Base-by-base conservation (phyloP, 2,888 invertebrate genomes). In the Ceriagrion tenellum region DNA sequence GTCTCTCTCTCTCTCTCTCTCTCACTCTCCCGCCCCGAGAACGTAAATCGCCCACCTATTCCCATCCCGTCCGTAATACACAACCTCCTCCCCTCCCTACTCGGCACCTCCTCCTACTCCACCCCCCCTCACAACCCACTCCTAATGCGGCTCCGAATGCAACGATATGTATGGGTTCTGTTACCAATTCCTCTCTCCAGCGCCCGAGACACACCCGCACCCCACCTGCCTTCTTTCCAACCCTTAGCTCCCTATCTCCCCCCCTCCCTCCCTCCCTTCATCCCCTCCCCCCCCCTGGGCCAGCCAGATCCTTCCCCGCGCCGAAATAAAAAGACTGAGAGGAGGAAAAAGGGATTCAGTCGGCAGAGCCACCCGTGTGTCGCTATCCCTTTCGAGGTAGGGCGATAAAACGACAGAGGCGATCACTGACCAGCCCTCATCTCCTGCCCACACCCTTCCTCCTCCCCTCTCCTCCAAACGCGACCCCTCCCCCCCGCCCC, bases 41-140 rank as follows among this genome's bases (percentile, higher is more conserved):
- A 63, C 91, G 91, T 91, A 69, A 91, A 91, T 91, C 63, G 91
- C 63, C 47, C 93, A 93, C 69, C 93, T n/a, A 93, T 91, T 91
- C 59, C 59, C 91, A 59, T 18, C 91, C 47, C 26, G 74, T 35
- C 81, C 81, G 30, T 35, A 35, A 35, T 16, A 35, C 13, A 81
- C 6, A 69, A 93, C 91, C 59, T 91, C 59, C 59, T n/a, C 69
- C 69, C 26, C 26, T 26, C 91, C 40, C 91, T 26, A 12, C 16
- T 40, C 63, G 40, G 40, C 90, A 6, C 30, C 20, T n/a, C 55
- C 55, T 47, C 56, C 90, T 30, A 40, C 23, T 18, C 40, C 40
- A 26, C 47, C n/a, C 47, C 47, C 47, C 26, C 30, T 47, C 74
- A 35, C 3, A 13, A 13, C 40, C 69, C 26, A 30, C 18, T 69